Conservation (phyloP, 2,888 invertebrate species). For the Tachina grossa region DNA sequence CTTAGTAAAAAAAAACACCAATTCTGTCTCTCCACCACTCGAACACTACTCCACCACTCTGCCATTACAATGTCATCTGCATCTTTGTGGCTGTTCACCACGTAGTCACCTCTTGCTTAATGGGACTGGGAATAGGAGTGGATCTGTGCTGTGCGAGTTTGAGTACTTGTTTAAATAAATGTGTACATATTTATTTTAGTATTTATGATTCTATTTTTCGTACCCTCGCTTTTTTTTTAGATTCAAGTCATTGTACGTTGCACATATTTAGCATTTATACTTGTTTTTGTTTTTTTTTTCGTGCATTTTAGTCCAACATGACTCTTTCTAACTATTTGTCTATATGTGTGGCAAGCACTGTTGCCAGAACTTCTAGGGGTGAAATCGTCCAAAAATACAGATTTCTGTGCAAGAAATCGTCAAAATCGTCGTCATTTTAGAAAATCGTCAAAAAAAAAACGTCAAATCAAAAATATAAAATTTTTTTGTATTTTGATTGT, state of each 20-base stretch:
- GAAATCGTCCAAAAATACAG: no score
- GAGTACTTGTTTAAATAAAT: constrained; percentile 60
- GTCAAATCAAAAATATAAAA: no score
- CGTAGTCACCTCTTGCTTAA: constrained; percentile 40
- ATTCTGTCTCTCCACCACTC: neutral
- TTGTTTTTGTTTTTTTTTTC: constrained; percentile 24
- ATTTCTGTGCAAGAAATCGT: no score
- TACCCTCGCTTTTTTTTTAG: constrained; percentile 49
- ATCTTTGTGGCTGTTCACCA: constrained; percentile 29
- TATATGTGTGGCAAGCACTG: no score
- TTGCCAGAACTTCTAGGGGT: no score
- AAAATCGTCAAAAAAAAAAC: no score
- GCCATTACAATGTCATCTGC: constrained; percentile 53
- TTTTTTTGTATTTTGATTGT: no score
- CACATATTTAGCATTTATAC: constrained; percentile 63
- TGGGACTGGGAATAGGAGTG: constrained; percentile 41
- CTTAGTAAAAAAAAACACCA: neutral
- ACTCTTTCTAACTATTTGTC: constrained; percentile 46
- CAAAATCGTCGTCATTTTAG: no score
- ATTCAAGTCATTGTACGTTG: constrained; percentile 66
- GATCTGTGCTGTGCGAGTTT: constrained; percentile 24
- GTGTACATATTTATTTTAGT: constrained; percentile 61
- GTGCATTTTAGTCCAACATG: constrained; percentile 20
- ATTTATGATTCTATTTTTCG: constrained; percentile 59
- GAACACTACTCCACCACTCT: constrained; percentile 9